Base-by-base conservation (phyloP, 2,113 vertebrate species). In the Atrichornis clamosus region DNA sequence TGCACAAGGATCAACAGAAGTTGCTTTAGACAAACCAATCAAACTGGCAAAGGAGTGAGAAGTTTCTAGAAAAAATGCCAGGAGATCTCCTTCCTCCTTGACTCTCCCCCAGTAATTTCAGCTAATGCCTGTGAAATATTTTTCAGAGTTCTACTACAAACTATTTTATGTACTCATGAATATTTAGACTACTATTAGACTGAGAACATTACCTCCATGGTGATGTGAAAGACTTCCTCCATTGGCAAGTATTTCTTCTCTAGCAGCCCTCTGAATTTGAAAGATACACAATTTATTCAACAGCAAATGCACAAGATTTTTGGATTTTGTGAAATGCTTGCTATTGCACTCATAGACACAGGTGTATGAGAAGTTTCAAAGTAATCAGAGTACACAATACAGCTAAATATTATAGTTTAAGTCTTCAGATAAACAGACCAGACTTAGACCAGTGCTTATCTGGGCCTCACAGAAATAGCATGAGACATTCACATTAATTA, bases 191-290 rank as follows among this genome's bases (percentile, higher is more conserved):
- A 44, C 87, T 65, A 84, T 84, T 90, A 92, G 68, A 89, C 67
- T 55, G 44, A 69, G 62, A 97, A 94, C 41, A 91, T 94, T 99
- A 99, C 99, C 99, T 99, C 99, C 99, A 35, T 99, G 99, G 88
- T 99, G 99, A 98, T 99, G 99, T 82, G 99, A 99, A 95, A 99
- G 98, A 92, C 99, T 99, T 93, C 99, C 99, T 97, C 99, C 99
- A 85, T 99, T 99, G 95, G 99, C 99, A 94, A 99, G 99, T 95
- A 99, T 99, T 98, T 99, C 99, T 78, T 99, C 99, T 98, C 99
- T 98, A 96, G 99, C 99, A 96, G 99, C 98, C 95, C 98, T 98
- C 99, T 99, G 97, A 93, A 97, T 97, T 81, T 81, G 47, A 97
- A 95, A 92, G 90, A 96, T 4, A 87, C 63, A 22, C 67, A 64